phyloP scores from a whole-genome alignment of 2,113 vertebrate species.

The Callithrix jacchus region DNA sequence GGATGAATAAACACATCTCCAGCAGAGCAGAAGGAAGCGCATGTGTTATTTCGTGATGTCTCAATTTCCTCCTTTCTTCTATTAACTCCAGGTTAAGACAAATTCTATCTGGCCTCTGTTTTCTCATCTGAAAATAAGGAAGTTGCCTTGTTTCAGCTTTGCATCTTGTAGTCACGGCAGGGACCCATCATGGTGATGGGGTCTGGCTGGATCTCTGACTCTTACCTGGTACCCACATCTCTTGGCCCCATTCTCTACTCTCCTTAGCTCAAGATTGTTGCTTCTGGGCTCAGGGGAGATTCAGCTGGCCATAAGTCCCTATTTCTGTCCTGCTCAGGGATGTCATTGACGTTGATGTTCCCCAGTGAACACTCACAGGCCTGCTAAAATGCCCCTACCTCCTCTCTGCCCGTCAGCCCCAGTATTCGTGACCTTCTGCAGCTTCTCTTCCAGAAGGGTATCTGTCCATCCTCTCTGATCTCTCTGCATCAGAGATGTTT shows the following conservation, averaged over 20 bases:
- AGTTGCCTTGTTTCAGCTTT: not conserved
- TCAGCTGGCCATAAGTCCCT: not conserved
- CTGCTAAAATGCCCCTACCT: not conserved
- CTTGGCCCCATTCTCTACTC: not conserved
- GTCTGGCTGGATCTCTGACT: not conserved
- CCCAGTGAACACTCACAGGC: not conserved
- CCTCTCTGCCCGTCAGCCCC: not conserved
- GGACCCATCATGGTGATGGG: too few species aligned
- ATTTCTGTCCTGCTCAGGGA: not conserved
- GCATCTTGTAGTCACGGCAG: not conserved
- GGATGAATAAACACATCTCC: not conserved
- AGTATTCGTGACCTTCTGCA: not conserved
- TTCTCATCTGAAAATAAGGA: not conserved
- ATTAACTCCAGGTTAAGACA: not conserved
- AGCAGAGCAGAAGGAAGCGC: not conserved
- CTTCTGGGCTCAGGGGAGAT: not conserved
- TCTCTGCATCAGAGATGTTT: not conserved
- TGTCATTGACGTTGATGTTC: not conserved
- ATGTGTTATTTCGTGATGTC: not conserved
- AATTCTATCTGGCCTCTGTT: not conserved
- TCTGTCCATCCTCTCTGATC: not conserved
- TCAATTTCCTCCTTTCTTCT: not conserved
- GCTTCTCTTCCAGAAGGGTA: not conserved
- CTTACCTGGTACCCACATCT: not conserved
- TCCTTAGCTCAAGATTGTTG: not conserved